phyloP scores from a whole-genome alignment of 2,797 vertebrate genomes.

The Cynopterus sphinx region DNA sequence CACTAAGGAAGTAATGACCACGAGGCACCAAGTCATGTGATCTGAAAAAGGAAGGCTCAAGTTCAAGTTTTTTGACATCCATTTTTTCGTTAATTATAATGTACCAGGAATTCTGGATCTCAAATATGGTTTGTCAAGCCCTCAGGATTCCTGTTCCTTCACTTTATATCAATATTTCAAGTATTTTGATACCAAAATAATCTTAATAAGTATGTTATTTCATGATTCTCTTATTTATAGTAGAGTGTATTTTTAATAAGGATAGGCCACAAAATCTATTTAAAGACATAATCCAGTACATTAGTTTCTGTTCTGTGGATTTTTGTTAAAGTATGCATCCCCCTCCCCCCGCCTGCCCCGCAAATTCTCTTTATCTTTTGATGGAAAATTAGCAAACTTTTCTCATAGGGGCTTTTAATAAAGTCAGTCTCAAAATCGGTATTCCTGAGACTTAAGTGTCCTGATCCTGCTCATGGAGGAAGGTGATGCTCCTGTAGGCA shows the following conservation, averaged over 20 bases:
- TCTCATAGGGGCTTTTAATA: neutral
- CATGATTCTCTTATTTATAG: neutral
- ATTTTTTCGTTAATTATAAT: neutral
- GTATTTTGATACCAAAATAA: constrained; percentile 6
- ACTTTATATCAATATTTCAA: neutral
- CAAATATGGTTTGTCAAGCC: neutral
- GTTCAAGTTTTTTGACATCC: neutral
- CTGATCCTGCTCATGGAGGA: neutral
- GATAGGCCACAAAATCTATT: neutral
- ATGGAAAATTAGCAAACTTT: neutral
- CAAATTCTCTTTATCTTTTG: neutral
- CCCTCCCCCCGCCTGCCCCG: no score
- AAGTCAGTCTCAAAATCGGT: neutral
- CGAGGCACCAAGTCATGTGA: neutral
- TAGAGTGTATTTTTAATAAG: neutral
- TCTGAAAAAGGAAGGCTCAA: neutral
- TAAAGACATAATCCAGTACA: neutral
- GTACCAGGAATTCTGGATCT: neutral
- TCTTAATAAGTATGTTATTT: neutral
- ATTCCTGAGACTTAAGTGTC: neutral
- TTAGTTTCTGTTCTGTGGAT: neutral
- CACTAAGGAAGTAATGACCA: neutral
- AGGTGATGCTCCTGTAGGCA: neutral
- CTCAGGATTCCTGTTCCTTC: neutral
- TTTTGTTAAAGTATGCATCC: neutral